Conservation (phyloP, 2,113 vertebrate species). For the Oreochromis tanganicae region DNA sequence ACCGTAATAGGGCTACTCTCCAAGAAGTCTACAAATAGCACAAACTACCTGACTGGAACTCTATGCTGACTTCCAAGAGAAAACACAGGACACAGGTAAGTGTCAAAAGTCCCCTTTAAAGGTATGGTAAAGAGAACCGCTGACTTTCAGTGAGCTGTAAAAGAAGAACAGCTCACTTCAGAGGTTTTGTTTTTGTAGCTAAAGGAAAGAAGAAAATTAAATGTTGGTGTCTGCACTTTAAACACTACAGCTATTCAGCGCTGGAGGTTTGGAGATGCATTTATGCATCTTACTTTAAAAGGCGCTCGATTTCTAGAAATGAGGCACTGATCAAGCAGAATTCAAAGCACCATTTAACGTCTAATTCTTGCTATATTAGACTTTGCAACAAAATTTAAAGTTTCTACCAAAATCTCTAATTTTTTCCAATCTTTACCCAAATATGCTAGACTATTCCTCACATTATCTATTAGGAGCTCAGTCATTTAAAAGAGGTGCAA, state of each 20-base stretch:
- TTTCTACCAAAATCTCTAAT: not conserved
- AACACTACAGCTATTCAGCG: not conserved
- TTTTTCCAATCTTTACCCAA: not conserved
- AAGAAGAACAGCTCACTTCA: not conserved
- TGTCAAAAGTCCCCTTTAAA: not conserved
- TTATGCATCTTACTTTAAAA: not conserved
- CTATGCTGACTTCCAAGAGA: not conserved
- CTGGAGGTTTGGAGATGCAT: not conserved
- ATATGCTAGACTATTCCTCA: not conserved
- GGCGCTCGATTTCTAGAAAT: not conserved
- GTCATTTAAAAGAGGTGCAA: not conserved
- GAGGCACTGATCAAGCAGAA: not conserved
- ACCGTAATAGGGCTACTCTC: not conserved
- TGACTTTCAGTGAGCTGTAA: not conserved
- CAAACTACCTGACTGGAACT: conserved; percentile 8
- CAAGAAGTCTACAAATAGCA: conserved; percentile 18
- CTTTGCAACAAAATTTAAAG: not conserved
- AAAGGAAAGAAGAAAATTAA: not conserved
- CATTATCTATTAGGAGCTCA: not conserved
- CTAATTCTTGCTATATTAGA: not conserved
- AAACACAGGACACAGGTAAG: not conserved
- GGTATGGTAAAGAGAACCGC: not conserved
- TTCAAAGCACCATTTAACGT: not conserved
- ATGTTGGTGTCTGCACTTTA: not conserved
- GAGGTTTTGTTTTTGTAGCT: not conserved